phyloP scores from a whole-genome alignment of 1,140 invertebrate genomes.

The Penaeus chinensis region DNA sequence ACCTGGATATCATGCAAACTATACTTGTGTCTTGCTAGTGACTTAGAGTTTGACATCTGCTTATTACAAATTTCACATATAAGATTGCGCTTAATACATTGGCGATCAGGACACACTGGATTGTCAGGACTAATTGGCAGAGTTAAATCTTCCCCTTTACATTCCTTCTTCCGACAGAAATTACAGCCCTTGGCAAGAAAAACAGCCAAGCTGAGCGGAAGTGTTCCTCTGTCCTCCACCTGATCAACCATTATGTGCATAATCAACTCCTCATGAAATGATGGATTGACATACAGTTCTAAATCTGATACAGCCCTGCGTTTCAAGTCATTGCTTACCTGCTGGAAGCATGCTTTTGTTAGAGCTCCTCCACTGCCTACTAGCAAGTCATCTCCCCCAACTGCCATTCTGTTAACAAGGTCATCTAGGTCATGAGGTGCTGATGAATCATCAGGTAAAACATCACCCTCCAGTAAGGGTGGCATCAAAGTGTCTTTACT shows the following conservation, averaged over 20 bases:
- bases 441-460: constrained; percentile 52
- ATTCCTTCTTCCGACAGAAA: constrained; percentile 62
- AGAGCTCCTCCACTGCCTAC: constrained; percentile 24
- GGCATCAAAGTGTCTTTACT: constrained; percentile 55
- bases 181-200: constrained; percentile 61
- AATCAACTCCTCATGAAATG: constrained; percentile 62
- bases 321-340: constrained; percentile 57
- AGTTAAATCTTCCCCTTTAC: constrained; percentile 60
- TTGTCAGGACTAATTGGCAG: constrained; percentile 61
- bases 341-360: constrained; percentile 56
- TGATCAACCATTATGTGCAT: constrained; percentile 64
- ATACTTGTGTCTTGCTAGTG: constrained; percentile 60
- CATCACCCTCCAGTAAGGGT: constrained; percentile 58
- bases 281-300: constrained; percentile 59
- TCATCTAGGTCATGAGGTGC: constrained; percentile 54
- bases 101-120: constrained; percentile 61
- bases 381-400: constrained; percentile 43
- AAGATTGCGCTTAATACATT: constrained; percentile 62
- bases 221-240: constrained; percentile 48
- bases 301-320: constrained; percentile 58
- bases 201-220: constrained; percentile 51
- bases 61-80: constrained; percentile 62
- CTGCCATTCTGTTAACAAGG: constrained; percentile 52
- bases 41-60: constrained; percentile 63
- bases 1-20: constrained; percentile 61